Evolutionary conservation across 1,140 invertebrate species (phyloP), one percentile per base, ranked within the genome.

Genomic region (Drosophila repletoides): DNA sequence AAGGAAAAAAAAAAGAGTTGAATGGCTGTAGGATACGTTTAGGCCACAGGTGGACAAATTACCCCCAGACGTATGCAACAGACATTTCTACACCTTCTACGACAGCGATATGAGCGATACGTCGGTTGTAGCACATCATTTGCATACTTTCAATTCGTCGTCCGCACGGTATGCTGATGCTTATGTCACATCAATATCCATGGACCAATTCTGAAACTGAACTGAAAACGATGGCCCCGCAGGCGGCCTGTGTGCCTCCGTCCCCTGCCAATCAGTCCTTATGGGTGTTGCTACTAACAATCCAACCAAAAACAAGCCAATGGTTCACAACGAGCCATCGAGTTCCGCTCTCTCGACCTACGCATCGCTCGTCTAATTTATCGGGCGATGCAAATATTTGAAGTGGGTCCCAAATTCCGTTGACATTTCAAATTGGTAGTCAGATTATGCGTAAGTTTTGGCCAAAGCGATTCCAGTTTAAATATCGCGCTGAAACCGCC

Each of bases 161-260:
- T 22, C 22, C n/a, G 2, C 2, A n/a, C 1, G 26, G 28, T 60
- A 1, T 21, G 33, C 55, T 19, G 38, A 3, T 45, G 48, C 60
- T 83, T 84, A 83, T 70, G 68, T 86, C 75, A 79, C 70, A 40
- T 28, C 26, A 17, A 80, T 58, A 46, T 69, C 60, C 29, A 74
- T 36, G 29, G 43, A 67, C 24, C 34, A 24, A 45, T 24, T n/a
- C 24, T 22, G 49, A 14, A 2, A 3, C 15, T 46, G 1, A 24
- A 17, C 6, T 53, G 14, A 43, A 53, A 49, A 67, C 59, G 26
- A 55, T 49, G 52, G 55, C 55, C 45, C 71, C 58, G 59, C 64
- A 70, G 70, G 38, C 31, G 10, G 6, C 45, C 12, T 34, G 26
- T 31, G 19, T 15, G 21, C 10, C 1, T n/a, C n/a, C n/a, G n/a